These are phyloP conservation scores for Theretra japonica DNA, from an alignment of 2,888 invertebrate species.

Conservation along the genomic window DNA sequence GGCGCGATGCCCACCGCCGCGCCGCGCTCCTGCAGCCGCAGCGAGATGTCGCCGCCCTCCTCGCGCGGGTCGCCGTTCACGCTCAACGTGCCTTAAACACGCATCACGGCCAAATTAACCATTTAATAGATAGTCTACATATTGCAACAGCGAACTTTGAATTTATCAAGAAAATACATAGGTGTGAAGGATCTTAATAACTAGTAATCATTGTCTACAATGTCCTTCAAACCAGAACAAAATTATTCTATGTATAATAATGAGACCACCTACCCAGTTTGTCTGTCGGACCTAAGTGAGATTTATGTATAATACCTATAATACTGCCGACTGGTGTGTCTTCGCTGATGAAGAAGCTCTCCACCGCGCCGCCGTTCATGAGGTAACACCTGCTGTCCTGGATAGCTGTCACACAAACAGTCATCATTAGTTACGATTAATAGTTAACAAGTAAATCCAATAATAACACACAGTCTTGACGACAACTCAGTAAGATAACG, in stretches of 20 bases:
- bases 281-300: background rate
- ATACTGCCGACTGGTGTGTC: constrained; percentile 91
- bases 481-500: no score
- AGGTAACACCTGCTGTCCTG: constrained; percentile 95
- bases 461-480: no score
- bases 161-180: no score
- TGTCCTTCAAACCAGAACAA: no score
- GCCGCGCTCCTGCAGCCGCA: constrained; percentile 91
- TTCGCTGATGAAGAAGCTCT: constrained; percentile 95
- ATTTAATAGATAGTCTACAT: no score
- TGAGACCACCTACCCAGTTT: background rate
- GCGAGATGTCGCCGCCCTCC: constrained; percentile 89
- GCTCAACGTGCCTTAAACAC: constrained; percentile 85
- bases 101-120: background rate
- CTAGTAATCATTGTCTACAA: background rate
- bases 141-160: no score
- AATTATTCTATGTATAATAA: no score
- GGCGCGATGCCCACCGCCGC: constrained; percentile 91
- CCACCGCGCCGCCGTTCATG: constrained; percentile 95
- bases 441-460: background rate
- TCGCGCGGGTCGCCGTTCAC: constrained; percentile 92
- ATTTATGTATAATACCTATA: constrained; percentile 83
- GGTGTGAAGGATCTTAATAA: no score
- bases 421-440: background rate
- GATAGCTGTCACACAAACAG: constrained; percentile 78